Percentiles rank a stretch among this genome's conserved stretches.
Conservation (phyloP, 2,888 invertebrate species). For the Dasypogon diadema region DNA sequence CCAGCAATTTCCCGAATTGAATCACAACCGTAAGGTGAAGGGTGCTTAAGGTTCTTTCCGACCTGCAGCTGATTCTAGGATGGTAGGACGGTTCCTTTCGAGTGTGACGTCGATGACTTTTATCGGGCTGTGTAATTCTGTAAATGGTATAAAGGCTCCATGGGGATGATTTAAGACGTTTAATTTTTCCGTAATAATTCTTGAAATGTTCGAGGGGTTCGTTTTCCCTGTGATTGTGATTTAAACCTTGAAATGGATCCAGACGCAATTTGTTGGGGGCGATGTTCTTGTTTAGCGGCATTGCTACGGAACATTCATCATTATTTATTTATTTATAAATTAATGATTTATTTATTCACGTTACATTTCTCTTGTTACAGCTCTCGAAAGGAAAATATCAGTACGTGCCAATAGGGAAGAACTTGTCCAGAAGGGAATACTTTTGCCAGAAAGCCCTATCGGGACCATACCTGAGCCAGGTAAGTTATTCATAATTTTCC, state of each 20-base stretch:
- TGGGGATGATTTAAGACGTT: background rate
- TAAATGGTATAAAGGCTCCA: background rate
- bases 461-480: constrained; percentile 87
- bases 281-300: too few relatives aligned
- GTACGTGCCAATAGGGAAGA: constrained; percentile 98
- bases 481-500: constrained; percentile 70
- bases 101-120: background rate
- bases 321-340: constrained; percentile 7
- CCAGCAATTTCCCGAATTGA: constrained; percentile 3
- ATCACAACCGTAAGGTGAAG: background rate
- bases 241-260: too few relatives aligned
- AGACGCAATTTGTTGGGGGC: too few relatives aligned
- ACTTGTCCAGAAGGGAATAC: constrained; percentile 95
- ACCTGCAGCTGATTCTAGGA: background rate
- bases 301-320: too few relatives aligned
- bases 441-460: constrained; percentile 89
- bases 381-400: constrained; percentile 97
- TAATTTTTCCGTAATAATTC: background rate
- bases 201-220: background rate
- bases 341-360: background rate
- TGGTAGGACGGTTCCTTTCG: background rate
- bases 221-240: too few relatives aligned
- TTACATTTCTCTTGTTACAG: constrained; percentile 71
- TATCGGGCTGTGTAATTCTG: background rate
- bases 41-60: background rate